Evolutionary conservation across 2,797 vertebrate genomes (phyloP), one percentile per base, ranked within the genome.

Genomic region (Rhinella marina): DNA sequence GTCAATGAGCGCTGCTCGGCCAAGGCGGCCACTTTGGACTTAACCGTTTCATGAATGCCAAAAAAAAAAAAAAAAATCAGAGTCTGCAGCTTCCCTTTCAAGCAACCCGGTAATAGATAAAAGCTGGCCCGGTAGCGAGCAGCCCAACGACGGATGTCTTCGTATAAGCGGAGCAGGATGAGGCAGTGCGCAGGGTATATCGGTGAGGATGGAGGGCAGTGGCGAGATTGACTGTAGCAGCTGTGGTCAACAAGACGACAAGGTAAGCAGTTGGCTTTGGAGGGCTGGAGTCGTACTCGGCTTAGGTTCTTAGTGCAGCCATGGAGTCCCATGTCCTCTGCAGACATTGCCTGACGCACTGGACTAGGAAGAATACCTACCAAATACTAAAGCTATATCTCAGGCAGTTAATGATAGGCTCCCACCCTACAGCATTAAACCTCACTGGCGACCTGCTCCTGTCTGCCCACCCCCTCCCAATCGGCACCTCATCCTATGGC

Each of bases 341-440:
- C 88, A 89, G 88, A 89, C 88, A 86, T 83, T 89, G 84, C 88
- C 88, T 75, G 72, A 77, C 62, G 88, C 84, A 78, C 62, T 86
- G 88, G 72, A 82, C 88, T 89, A 89, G 81, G 88, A 92, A 17
- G 89, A 91, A 91, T n/a, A 90, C 91, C 93, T 92, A 93, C 91
- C 90, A 91, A 92, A 92, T 91, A 92, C 92, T 94, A 94, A 93
- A 94, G 92, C 93, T 94, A 93, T 92, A 91, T 92, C 91, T 94
- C 92, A 92, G 93, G 92, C 92, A 92, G 92, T 93, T 93, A 91
- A 92, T 81, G 88, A 92, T 91, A 87, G 81, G 86, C 59, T 85
- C 90, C 90, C 88, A 89, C 88, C 90, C 90, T 87, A 27, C 84
- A 89, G 88, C 88, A 89, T 77, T 86, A 89, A 68, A 89, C 81